Percentiles rank a stretch among this genome's conserved stretches.
These are phyloP conservation scores for Malurus melanocephalus DNA, from an alignment of 2,113 vertebrate species.

Conservation along the genomic window DNA sequence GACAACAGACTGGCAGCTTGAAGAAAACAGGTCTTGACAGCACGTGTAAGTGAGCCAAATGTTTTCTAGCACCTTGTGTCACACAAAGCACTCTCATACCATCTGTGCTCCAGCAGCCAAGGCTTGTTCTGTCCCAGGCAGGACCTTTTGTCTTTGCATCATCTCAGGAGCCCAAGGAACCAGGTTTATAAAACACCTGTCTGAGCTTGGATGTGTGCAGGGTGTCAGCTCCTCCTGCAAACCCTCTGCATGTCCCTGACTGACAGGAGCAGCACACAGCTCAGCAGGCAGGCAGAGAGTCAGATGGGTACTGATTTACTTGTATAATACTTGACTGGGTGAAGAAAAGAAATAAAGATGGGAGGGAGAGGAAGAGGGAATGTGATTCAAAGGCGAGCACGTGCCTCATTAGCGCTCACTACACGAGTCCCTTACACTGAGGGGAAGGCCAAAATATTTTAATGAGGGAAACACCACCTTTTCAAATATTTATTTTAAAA, in stretches of 20 bases:
- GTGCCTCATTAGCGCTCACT: neutral
- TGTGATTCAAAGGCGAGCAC: neutral
- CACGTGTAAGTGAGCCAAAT: neutral
- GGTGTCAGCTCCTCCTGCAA: neutral
- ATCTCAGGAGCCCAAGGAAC: neutral
- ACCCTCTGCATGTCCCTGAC: neutral
- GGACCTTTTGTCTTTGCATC: neutral
- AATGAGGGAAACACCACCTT: neutral
- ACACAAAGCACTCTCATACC: neutral
- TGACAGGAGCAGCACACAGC: neutral
- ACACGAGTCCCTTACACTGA: neutral
- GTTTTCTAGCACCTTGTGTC: neutral
- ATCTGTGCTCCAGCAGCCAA: neutral
- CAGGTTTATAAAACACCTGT: neutral
- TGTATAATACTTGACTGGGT: neutral
- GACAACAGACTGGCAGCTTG: conserved; percentile 1
- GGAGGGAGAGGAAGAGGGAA: neutral
- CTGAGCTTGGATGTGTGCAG: neutral
- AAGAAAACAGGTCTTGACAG: conserved; percentile 24
- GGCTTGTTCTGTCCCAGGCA: neutral
- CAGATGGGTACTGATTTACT: neutral
- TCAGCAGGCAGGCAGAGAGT: neutral
- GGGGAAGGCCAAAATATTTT: neutral
- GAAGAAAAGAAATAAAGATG: neutral
- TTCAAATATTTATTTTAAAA: neutral